Evolutionary conservation across 1,140 invertebrate genomes (phyloP), one percentile per base, ranked within the genome.

Genomic region (Drosophila takahashii): DNA sequence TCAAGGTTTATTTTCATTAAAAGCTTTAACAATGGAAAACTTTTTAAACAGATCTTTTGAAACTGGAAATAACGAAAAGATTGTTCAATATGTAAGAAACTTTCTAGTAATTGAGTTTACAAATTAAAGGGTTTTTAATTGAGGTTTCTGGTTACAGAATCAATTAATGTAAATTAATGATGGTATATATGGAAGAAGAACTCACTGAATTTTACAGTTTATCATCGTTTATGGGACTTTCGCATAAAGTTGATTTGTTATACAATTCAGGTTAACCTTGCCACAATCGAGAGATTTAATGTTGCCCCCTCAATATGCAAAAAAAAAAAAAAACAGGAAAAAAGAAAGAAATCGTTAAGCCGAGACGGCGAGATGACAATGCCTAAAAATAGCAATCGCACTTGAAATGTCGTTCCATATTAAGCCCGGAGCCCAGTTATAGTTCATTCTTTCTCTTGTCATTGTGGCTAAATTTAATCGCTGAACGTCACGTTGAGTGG

Each of bases 401-500:
- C 89, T 89, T 89, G 83, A 87, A 87, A 87, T 87, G 84, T 83
- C 84, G 83, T 65, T 79, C 76, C 83, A 89, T 77, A 87, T 87
- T 79, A 79, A 86, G 61, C 39, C 27, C 37, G 34, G 45, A 71
- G 73, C 70, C 58, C 62, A 37, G 65, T 61, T 60, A 79, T 54
- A 47, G 42, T 59, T 57, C 27, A 32, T 62, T 53, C 59, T 47
- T 48, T 65, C 29, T 18, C 45, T 39, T 56, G 54, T 69, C 71
- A 69, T 86, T 87, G 79, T 83, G 69, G 83, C 84, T 86, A 86
- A 86, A 86, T 87, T 86, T 87, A 87, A 87, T 57, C 57, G 52
- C 53, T 47, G 56, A 77, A 70, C 74, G 74, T 77, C 73, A 77
- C 62, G 37, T 75, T 81, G 52, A 72, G 58, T 69, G 84, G 74